Base-by-base conservation (phyloP, 1,140 invertebrate species). In the Phenacoccus solenopsis region DNA sequence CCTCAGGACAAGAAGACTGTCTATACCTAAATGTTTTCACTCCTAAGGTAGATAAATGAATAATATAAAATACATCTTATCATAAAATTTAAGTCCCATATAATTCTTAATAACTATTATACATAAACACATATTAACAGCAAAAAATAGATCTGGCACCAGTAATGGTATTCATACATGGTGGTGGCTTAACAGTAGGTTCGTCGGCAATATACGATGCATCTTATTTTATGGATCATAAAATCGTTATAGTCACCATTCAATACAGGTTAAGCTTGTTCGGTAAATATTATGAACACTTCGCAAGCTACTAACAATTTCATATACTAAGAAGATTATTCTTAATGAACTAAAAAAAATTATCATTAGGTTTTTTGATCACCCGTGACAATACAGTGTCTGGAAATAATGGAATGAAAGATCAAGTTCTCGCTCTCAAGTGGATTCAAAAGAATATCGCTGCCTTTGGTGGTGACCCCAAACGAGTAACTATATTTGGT, bases 11-110 rank as follows among this genome's bases (percentile, higher is more conserved):
- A 68, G 88, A 90, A 80, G 90, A 95, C 76, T 94, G 92, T 75
- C 82, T 95, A 7, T 88, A 88, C 76, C 79, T 96, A 16, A 94
- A 93, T 76, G 85, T 95, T 1, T 91, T 88, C 75, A 87, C 88
- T 20, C 85, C 87, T 27, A n/a, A n/a, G n/a, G 74, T 24, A 10
- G 59, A n/a, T n/a, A n/a, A n/a, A n/a, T n/a, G n/a, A n/a, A n/a
- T n/a, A n/a, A n/a, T n/a, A n/a, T n/a, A n/a, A n/a, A n/a, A n/a
- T n/a, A n/a, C n/a, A n/a, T n/a, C n/a, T n/a, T n/a, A n/a, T n/a
- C n/a, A n/a, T n/a, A n/a, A n/a, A n/a, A n/a, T n/a, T n/a, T n/a
- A n/a, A n/a, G n/a, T n/a, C n/a, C n/a, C n/a, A n/a, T n/a, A n/a
- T n/a, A n/a, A n/a, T n/a, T n/a, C n/a, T n/a, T n/a, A n/a, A n/a